Evolutionary conservation across 2,797 vertebrate species (phyloP), one percentile per base, ranked within the genome.

Genomic region (Coccyzus lansbergi): DNA sequence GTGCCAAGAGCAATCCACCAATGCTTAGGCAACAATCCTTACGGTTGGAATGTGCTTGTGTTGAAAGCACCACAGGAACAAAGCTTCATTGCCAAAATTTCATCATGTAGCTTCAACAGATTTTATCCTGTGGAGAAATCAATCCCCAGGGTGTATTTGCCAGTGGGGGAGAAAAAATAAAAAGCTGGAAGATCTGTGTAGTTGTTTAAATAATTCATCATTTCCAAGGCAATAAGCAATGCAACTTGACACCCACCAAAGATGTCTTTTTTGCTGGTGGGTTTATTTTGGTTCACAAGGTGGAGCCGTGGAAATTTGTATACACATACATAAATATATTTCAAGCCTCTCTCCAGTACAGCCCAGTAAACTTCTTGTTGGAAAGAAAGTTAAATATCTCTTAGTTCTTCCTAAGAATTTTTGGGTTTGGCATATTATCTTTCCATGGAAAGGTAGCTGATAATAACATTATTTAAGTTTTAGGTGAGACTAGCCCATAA

Each of bases 401-500:
- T 55, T 48, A 77, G 33, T 33, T 19, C 19, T 65, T 72, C 9
- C 15, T 42, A 62, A 71, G 10, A 24, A 4, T 38, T 38, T 34
- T 49, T 51, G 26, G 7, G 1, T 12, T 58, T 29, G 7, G 1
- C 51, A 29, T 22, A 6, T 63, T 36, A 53, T 60, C 19, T 44
- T 87, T 72, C 26, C n/a, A 84, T 5, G 42, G 48, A 44, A 88
- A 82, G 80, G 11, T 36, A 62, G 26, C 40, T 77, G 15, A 44
- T 29, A 33, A 36, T 46, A 46, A 18, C 42, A 34, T 72, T 60
- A 55, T 55, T 26, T 72, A 62, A 71, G 6, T 4, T 62, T 8
- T 60, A 70, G 15, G 8, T 0, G 0, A 81, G 38, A 40, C n/a
- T 51, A 11, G 12, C 12, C 4, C 1, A 1, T 15, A 70, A 29